Evolutionary conservation across 2,888 invertebrate genomes (phyloP).

Genomic region (Acleris laterana): DNA sequence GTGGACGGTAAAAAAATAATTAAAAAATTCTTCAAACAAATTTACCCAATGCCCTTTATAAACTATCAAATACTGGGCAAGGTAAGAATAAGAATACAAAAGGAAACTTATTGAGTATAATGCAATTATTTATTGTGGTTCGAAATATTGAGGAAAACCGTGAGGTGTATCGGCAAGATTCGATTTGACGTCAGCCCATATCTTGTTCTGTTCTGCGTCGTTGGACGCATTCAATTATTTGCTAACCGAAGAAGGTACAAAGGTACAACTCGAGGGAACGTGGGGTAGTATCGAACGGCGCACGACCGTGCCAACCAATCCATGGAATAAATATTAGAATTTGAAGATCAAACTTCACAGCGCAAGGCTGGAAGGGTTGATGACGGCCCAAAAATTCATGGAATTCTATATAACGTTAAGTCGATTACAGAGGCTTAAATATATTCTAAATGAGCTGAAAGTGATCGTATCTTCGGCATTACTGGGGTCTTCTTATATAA

Average conservation of each 20-base stretch:
- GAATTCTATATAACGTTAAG: too few relatives aligned
- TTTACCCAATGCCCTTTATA: too few relatives aligned
- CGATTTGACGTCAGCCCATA: neutral
- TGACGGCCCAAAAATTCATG: neutral
- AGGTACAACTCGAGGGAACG: neutral
- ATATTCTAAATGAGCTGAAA: neutral
- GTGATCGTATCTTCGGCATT: neutral
- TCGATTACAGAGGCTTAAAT: too few relatives aligned
- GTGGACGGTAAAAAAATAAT: too few relatives aligned
- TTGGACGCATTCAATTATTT: too few relatives aligned
- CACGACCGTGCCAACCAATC: constrained; percentile 10
- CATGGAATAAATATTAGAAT: constrained; percentile 27
- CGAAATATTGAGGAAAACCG: neutral
- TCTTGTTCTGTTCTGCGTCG: neutral
- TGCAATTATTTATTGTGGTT: neutral
- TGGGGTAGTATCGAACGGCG: constrained; percentile 3
- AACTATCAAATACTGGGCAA: too few relatives aligned
- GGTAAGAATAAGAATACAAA: too few relatives aligned
- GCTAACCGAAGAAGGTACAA: neutral
- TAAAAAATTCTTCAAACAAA: too few relatives aligned
- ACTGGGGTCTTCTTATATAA: neutral
- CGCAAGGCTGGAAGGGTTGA: constrained; percentile 2
- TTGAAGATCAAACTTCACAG: constrained; percentile 20
- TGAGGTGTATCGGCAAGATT: neutral
- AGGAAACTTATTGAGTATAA: neutral